Base-by-base conservation (phyloP, 2,888 invertebrate genomes). In the Leucophora obtusa region DNA sequence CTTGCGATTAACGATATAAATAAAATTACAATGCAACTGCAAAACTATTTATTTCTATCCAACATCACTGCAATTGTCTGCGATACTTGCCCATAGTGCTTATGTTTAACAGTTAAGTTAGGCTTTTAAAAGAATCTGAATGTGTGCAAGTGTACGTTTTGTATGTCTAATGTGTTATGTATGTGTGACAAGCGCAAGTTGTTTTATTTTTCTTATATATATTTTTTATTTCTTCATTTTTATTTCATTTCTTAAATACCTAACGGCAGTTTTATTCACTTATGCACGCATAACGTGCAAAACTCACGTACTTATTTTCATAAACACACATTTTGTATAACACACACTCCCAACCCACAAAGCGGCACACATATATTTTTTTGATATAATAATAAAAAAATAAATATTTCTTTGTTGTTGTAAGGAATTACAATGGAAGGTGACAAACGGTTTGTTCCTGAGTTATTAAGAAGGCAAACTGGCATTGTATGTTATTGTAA, bases 181-280 rank as follows among this genome's bases (percentile, higher is more conserved):
- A 47, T 72, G 72, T 66, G 69, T 58, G 51, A 28, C 43, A 58
- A 62, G 54, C 33, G 21, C 43, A 56, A 56, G 50, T 59, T 68
- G 58, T 68, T 73, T 80, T 78, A 70, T 71, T 79, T 65, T 47
- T 50, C 71, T 83, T 79, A 82, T 83, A 65, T 75, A 62, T 54
- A 7, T 24, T 53, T 56, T 56, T n/a, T 21, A 24, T 77, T 54
- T 68, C 51, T 62, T 62, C 50, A 59, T 73, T 69, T 81, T 77
- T 77, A 81, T 72, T 80, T 84, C 68, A 74, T 82, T 84, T 84
- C 83, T 84, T 86, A 87, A 88, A 87, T 87, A 86, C 89, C 87
- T 88, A 86, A 85, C 85, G 88, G 87, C 87, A 86, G 84, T 88
- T 88, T 87, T 88, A 88, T 88, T 88, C 89, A 88, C 88, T 88